Percentiles rank a stretch among this genome's conserved stretches.
Evolutionary conservation across 2,888 invertebrate species (phyloP).

Genomic region (Helicoverpa assulta): DNA sequence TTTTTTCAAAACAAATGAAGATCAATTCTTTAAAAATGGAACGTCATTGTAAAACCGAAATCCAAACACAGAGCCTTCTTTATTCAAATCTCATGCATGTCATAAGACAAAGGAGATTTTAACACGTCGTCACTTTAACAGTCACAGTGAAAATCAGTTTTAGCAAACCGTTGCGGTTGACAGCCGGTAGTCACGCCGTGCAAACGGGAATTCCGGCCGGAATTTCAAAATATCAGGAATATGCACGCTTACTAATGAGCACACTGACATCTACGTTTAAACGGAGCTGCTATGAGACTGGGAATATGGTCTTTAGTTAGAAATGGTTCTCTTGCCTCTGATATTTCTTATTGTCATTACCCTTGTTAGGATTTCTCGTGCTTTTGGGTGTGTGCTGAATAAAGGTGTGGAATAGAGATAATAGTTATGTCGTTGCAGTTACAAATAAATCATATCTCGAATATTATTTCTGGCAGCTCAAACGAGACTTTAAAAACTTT

Average conservation of each 20-base stretch:
- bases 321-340: background rate
- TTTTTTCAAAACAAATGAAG: background rate
- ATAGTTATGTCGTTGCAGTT: too few relatives aligned
- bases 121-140: conserved; percentile 12
- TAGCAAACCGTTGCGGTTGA: conserved; percentile 27
- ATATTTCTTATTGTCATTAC: background rate
- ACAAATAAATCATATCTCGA: too few relatives aligned
- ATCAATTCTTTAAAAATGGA: too few relatives aligned
- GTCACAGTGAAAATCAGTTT: conserved; percentile 17
- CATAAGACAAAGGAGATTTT: conserved; percentile 3
- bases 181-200: conserved; percentile 17
- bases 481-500: too few relatives aligned
- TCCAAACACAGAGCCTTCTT: too few relatives aligned
- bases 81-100: background rate
- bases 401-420: too few relatives aligned
- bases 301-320: conserved; percentile 28
- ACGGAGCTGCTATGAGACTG: conserved; percentile 19
- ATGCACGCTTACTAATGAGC: conserved; percentile 46
- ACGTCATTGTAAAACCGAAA: too few relatives aligned
- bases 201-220: conserved; percentile 27
- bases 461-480: too few relatives aligned
- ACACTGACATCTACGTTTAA: conserved; percentile 29
- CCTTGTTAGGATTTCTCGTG: too few relatives aligned
- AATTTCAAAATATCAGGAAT: conserved; percentile 49
- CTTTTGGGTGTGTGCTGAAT: background rate